phyloP scores from a whole-genome alignment of 2,888 invertebrate species.

The Drosophila greeni region DNA sequence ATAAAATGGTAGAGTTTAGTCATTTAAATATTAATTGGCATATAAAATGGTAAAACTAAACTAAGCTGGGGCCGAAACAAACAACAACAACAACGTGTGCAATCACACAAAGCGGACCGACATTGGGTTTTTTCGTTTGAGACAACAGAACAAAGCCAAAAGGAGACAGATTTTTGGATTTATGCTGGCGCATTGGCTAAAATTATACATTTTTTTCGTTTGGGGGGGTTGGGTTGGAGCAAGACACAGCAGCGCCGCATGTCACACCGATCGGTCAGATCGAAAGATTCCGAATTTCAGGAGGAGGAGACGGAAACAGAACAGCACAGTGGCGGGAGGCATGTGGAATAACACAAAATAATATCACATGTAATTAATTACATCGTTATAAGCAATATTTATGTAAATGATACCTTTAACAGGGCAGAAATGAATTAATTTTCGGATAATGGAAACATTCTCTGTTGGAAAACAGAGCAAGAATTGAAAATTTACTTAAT shows the following conservation, averaged over 20 bases:
- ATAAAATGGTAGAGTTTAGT: conserved; percentile 78
- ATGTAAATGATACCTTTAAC: too few relatives aligned
- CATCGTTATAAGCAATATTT: too few relatives aligned
- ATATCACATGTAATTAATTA: neutral
- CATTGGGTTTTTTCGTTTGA: neutral
- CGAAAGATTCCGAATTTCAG: neutral
- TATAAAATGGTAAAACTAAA: conserved; percentile 52
- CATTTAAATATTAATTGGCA: conserved; percentile 67
- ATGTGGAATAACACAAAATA: neutral
- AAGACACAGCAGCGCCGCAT: conserved; percentile 8
- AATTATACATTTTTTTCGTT: conserved; percentile 13
- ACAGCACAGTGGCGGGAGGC: neutral
- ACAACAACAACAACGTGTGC: conserved; percentile 20
- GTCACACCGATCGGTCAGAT: conserved; percentile 18
- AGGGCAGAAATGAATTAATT: too few relatives aligned
- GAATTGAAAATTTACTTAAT: neutral
- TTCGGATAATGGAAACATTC: too few relatives aligned
- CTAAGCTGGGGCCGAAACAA: conserved; percentile 39
- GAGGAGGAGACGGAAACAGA: neutral
- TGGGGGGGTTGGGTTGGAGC: conserved; percentile 9
- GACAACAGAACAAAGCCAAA: conserved; percentile 5
- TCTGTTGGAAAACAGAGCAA: too few relatives aligned
- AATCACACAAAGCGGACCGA: conserved; percentile 21
- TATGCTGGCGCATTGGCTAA: conserved; percentile 19
- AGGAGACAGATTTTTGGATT: neutral